Evolutionary conservation across 1,140 invertebrate genomes (phyloP).

Genomic region (Philopotamus ludificatus): DNA sequence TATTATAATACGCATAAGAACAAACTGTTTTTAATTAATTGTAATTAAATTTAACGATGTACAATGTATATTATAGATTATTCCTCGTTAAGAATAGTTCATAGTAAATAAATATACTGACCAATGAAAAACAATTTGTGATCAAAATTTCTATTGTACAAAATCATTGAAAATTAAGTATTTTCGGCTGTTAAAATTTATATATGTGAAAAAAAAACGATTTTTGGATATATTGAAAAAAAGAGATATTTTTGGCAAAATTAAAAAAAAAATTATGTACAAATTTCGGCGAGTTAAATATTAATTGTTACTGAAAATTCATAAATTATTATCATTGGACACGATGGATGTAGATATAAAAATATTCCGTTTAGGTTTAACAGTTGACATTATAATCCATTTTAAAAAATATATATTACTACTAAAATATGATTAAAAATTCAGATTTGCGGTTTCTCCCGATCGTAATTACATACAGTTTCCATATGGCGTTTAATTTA

Average conservation of each 20-base stretch:
- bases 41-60: too few species aligned
- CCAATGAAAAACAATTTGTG: conserved; percentile 61
- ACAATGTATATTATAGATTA: too few species aligned
- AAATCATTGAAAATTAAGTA: conserved; percentile 42
- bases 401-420: too few species aligned
- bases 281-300: conserved; percentile 29
- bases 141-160: conserved; percentile 48
- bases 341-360: conserved; percentile 23
- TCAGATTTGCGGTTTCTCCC: too few species aligned
- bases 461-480: too few species aligned
- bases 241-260: conserved; percentile 40
- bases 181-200: conserved; percentile 43
- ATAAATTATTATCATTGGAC: conserved; percentile 27
- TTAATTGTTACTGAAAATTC: conserved; percentile 20
- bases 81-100: too few species aligned
- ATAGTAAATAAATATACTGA: conserved; percentile 58
- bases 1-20: too few species aligned
- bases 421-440: too few species aligned
- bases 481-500: too few species aligned
- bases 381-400: neutral
- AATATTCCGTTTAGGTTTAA: conserved; percentile 13
- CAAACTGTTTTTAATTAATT: too few species aligned
- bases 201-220: conserved; percentile 34
- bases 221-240: conserved; percentile 41
- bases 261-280: conserved; percentile 34